Base-by-base conservation (phyloP, 2,888 invertebrate species). In the Branchipolynoe longqiensis region DNA sequence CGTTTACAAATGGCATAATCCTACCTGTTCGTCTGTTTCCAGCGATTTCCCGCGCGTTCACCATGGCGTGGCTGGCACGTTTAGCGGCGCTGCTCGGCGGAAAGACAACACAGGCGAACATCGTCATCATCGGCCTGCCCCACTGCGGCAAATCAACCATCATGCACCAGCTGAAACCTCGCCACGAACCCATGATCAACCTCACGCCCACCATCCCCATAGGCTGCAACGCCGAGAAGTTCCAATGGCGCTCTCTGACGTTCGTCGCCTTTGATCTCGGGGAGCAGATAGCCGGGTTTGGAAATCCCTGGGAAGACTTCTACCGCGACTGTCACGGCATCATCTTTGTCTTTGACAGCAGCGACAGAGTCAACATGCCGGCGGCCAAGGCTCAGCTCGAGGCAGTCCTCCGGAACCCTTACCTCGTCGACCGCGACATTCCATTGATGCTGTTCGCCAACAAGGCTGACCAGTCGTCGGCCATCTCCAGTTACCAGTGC, bases 191-290 rank as follows among this genome's bases (percentile, higher is more conserved):
- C 4, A 88, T 88, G 87, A 62, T 96, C 89, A 95, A 96, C 92
- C 94, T 95, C 3, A 64, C 83, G 12, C 93, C 93, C 86, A 95
- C 96, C 91, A 96, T 96, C 81, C 98, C 98, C 58, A 98, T 98
- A 0, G 96, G 98, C 84, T 98, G 97, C 56, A 96, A 96, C 91
- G 96, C 97, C 87, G 98, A 98, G 92, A 96, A 96, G 93, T 98
- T 99, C 94, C 96, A 96, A 92, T 97, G 97, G 92, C 96, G 97
- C 92, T 97, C 97, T 91, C 95, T 97, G 78, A 95, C 95, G 85
- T 97, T 98, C 93, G 96, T 97, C 56, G 98, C 98, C 36, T 97
- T 97, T 94, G 98, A 99, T 94, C 98, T 98, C 97, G 97, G 97
- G 0, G 98, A 98, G 0, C 97, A 98, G 89, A 86, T 84, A 25